phyloP scores from a whole-genome alignment of 2,113 vertebrate species.

The Lepisosteus osseus region DNA sequence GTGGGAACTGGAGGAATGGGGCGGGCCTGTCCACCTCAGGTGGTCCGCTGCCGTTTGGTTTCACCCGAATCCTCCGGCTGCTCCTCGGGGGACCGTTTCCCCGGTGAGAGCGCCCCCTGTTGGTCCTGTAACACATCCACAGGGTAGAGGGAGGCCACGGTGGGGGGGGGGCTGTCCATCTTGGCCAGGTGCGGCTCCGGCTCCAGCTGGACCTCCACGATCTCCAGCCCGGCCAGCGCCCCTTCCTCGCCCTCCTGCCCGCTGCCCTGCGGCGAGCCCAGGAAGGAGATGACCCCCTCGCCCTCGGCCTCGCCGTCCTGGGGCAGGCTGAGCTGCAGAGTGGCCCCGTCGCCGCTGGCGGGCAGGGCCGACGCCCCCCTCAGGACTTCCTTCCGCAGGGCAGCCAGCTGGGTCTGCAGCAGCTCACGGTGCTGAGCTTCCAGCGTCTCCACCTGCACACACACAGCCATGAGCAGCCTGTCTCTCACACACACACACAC shows the following conservation, averaged over 20 bases:
- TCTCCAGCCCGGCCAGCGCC: constrained; percentile 33
- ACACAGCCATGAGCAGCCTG: not conserved
- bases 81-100: constrained; percentile 31
- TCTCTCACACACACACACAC: not conserved
- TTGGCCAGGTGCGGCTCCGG: constrained; percentile 5
- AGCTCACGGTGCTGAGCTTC: constrained; percentile 46
- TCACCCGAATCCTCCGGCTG: constrained; percentile 16
- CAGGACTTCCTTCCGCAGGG: constrained; percentile 39
- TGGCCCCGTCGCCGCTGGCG: constrained; percentile 26
- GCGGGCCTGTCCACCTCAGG: constrained; percentile 18
- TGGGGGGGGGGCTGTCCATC: constrained; percentile 28
- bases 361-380: constrained; percentile 10
- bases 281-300: constrained; percentile 24
- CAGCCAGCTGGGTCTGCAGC: constrained; percentile 44
- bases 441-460: constrained; percentile 41
- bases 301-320: constrained; percentile 17
- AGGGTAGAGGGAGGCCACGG: constrained; percentile 12
- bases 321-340: constrained; percentile 21
- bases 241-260: constrained; percentile 16
- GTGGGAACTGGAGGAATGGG: not conserved
- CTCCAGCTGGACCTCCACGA: constrained; percentile 35
- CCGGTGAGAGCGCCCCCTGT: constrained; percentile 2
- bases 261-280: constrained; percentile 6
- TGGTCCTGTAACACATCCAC: constrained; percentile 18
- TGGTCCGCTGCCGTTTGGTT: constrained; percentile 37